Evolutionary conservation across 1,140 invertebrate genomes (phyloP), one percentile per base, ranked within the genome.

Genomic region (Pseudomyrmex pallidus): DNA sequence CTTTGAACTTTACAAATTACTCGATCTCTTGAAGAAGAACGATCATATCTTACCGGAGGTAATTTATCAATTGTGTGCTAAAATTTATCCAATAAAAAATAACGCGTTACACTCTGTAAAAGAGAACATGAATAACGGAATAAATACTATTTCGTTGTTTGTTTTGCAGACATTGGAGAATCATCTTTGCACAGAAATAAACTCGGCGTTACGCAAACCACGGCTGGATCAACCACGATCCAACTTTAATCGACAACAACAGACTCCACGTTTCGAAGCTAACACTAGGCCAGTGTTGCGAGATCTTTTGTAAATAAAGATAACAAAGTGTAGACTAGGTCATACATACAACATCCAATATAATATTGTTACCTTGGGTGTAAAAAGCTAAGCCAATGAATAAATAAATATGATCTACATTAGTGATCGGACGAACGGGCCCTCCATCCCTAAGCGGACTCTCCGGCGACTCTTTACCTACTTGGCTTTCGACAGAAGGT

Each of bases 1-100:
- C 13, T 5, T 89, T 0, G 95, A 96, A 87, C 92, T 96, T 35
- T 85, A 91, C 5, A 87, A 92, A 59, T 86, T 96, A 15, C 61
- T 88, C 46, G 0, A 3, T 0, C 0, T 68, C 0, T 2, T 68
- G 0, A 87, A 20, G 0, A 10, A 0, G 0, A 10, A 52, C 0
- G 9, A 86, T 0, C 0, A 5, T 10, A 10, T 87, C 7, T 17
- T 25, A 2, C 1, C 2, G 0, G 0, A 3, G 0, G 85, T 87
- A 77, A 78, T 66, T 86, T 20, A 9, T 20, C 8, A 10, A 12
- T 52, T 74, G 7, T n/a, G 12, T 25, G 0, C 13, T 3, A 9
- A 73, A 59, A 20, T 57, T 15, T 12, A 10, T 57, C 46, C 2
- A 10, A 20, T 72, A 54, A 15, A 35, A 35, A 7, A 35, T 35